A percentile compares a stretch with the other conserved stretches of the same genome.
Conservation (phyloP, 2,888 invertebrate species). For the Antheraea yamamai region DNA sequence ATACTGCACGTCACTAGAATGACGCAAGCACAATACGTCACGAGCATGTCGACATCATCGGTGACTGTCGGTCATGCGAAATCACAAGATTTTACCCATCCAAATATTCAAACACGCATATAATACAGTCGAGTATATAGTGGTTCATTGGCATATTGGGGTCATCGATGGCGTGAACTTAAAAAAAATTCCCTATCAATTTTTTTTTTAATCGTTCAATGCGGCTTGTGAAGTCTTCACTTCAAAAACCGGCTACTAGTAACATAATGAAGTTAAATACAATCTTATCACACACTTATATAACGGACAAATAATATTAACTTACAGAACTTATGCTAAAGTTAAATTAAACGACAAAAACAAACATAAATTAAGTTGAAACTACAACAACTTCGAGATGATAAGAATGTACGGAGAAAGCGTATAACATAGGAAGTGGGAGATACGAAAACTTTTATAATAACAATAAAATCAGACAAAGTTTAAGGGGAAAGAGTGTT, state of each 20-base stretch:
- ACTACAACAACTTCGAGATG: not conserved
- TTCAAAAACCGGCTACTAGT: not conserved
- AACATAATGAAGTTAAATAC: not conserved
- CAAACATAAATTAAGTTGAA: constrained; percentile 3
- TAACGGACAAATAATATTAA: not conserved
- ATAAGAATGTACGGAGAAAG: constrained; percentile 13
- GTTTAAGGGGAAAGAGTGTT: constrained; percentile 32
- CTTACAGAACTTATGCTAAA: not conserved
- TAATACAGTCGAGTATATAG: no score
- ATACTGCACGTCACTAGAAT: no score
- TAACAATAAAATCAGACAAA: constrained; percentile 30
- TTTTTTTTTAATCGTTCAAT: no score
- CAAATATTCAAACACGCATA: no score
- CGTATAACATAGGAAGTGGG: constrained; percentile 16
- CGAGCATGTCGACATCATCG: no score
- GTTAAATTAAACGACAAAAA: constrained; percentile 4
- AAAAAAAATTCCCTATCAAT: no score
- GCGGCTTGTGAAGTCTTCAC: no score
- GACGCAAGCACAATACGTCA: no score
- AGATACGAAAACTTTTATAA: constrained; percentile 15
- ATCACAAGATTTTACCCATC: no score
- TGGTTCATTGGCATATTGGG: no score
- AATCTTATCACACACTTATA: not conserved
- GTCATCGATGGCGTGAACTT: no score
- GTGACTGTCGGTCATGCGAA: no score